A percentile compares a stretch with the other conserved stretches of the same genome.
phyloP scores from a whole-genome alignment of 2,113 vertebrate genomes.

The Perccottus glenii region DNA sequence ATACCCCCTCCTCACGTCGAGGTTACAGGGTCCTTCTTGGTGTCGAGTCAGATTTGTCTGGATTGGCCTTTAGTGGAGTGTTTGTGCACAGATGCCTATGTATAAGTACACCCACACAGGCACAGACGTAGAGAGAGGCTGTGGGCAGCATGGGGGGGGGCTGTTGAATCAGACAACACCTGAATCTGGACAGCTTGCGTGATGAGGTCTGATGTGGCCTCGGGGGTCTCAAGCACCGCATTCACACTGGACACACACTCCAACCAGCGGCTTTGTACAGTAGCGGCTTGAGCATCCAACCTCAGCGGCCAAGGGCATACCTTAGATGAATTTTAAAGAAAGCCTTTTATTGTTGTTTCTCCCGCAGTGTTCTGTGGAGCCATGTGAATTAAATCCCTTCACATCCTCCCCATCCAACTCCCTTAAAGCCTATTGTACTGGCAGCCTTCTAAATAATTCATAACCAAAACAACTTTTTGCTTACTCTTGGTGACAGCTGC shows the following conservation, averaged over 20 bases:
- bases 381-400: conserved; percentile 10
- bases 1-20: conserved; percentile 11
- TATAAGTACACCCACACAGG: conserved; percentile 14
- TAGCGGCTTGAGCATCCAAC: conserved; percentile 5
- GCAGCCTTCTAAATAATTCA: conserved; percentile 9
- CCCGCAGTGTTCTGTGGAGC: conserved; percentile 11
- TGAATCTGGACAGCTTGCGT: conserved; percentile 59
- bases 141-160: conserved; percentile 33
- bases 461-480: conserved; percentile 1
- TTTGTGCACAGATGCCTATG: background rate
- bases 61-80: conserved; percentile 56
- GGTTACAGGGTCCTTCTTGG: conserved; percentile 42
- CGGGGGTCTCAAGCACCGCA: conserved; percentile 30
- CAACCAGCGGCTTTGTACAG: conserved; percentile 30
- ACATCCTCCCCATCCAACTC: background rate
- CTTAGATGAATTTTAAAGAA: conserved; percentile 42
- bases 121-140: background rate
- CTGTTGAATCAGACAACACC: conserved; percentile 51
- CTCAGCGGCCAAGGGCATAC: conserved; percentile 23
- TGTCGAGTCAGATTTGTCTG: conserved; percentile 62
- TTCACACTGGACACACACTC: conserved; percentile 22
- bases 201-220: conserved; percentile 64
- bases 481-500: background rate
- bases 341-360: conserved; percentile 8
- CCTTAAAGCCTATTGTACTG: background rate